Percentiles rank a stretch among this genome's conserved stretches.
These are phyloP conservation scores for Betta splendens DNA, from an alignment of 2,797 vertebrate species.

Conservation along the genomic window DNA sequence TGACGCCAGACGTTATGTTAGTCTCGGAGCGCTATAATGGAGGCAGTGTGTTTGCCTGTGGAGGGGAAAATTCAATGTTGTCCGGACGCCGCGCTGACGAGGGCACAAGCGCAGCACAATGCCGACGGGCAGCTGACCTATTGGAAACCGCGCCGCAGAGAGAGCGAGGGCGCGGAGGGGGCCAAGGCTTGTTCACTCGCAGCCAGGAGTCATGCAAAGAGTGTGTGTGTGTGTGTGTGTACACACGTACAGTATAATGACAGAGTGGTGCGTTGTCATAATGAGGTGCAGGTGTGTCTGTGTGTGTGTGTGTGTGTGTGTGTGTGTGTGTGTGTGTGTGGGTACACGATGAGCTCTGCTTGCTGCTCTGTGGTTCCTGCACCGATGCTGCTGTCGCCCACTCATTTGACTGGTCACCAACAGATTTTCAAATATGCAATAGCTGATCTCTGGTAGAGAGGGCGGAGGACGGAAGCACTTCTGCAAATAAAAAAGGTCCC, in stretches of 20 bases:
- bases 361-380: conserved; percentile 13
- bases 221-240: conserved; percentile 13
- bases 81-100: conserved; percentile 71
- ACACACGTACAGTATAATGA: conserved; percentile 24
- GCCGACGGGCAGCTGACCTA: conserved; percentile 71
- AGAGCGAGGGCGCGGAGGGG: conserved; percentile 26
- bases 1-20: conserved; percentile 67
- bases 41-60: conserved; percentile 76
- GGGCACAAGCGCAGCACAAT: conserved; percentile 80
- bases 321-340: conserved; percentile 25
- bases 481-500: not conserved
- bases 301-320: conserved; percentile 17
- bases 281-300: conserved; percentile 32
- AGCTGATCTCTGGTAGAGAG: not conserved
- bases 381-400: conserved; percentile 10
- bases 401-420: conserved; percentile 22
- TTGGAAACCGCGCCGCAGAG: conserved; percentile 63
- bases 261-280: conserved; percentile 58
- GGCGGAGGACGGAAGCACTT: not conserved
- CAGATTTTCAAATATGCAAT: not conserved
- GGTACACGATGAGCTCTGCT: conserved; percentile 43
- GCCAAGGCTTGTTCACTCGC: conserved; percentile 56
- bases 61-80: conserved; percentile 75
- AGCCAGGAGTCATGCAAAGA: conserved; percentile 79
- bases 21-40: conserved; percentile 73